Evolutionary conservation across 2,797 vertebrate species (phyloP), one percentile per base, ranked within the genome.

Genomic region (Cynodonichthys magdalenae): DNA sequence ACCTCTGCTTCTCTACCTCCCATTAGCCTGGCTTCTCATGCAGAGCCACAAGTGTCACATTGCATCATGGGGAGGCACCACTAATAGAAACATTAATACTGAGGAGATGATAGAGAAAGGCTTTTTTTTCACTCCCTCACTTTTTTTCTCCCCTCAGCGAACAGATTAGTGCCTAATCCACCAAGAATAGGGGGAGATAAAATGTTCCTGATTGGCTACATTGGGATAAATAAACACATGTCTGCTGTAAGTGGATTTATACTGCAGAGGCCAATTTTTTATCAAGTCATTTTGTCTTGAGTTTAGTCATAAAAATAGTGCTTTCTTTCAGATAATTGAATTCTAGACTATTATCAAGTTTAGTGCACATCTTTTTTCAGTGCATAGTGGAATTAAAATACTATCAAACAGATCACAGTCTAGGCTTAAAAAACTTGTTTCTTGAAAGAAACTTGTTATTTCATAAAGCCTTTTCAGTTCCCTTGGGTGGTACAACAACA

Each of bases 121-220:
- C 60, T 65, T 71, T 58, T 78, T n/a, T 74, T 76, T 66, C 41
- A 12, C 58, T 63, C 58, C 50, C 62, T 75, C 69, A 65, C 55
- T 72, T 73, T 66, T 64, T 59, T 79, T 77, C 79, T 56, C 55
- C 77, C 79, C 69, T 82, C 75, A 82, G 79, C 77, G 81, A 89
- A 85, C 83, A 90, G 90, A 90, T 93, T 90, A 91, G 76, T 74
- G 47, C 59, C 53, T 90, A 91, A 92, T 91, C 86, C 88, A 75
- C 66, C 61, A 17, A 75, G 81, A 83, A 85, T 82, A 61, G 59
- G 53, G 46, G 71, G 69, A 87, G 78, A 87, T 84, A 81, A 87
- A 91, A 75, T 81, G 76, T 69, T 61, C 74, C 74, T 71, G 85
- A 87, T 82, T 84, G 77, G 82, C 74, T 81, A 77, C 77, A 81